These are phyloP conservation scores for Drosophila leonis DNA, from an alignment of 2,888 invertebrate species.

Conservation along the genomic window DNA sequence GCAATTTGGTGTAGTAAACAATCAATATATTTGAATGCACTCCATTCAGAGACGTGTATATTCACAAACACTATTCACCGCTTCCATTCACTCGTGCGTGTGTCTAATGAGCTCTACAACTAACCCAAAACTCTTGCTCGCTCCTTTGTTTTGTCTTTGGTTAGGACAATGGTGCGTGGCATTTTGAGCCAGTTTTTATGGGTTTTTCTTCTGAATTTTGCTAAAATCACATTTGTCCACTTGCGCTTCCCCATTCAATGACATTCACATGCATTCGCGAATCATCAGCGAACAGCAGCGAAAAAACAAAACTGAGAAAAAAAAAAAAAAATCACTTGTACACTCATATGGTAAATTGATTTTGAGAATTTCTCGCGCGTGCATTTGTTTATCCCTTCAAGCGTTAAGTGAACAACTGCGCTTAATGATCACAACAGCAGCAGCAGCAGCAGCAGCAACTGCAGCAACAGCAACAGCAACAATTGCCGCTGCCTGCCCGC, in stretches of 20 bases:
- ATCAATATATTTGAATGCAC: not conserved
- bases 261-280: conserved; percentile 62
- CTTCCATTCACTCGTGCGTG: conserved; percentile 6
- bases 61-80: conserved; percentile 5
- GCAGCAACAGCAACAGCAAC: conserved; percentile 10
- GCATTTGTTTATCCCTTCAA: conserved; percentile 76
- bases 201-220: conserved; percentile 34
- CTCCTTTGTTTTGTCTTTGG: conserved; percentile 14
- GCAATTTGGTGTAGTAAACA: too few relatives aligned
- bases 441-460: conserved; percentile 14
- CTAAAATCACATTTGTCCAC: conserved; percentile 52
- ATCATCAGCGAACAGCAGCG: conserved; percentile 39
- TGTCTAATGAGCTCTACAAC: conserved; percentile 1
- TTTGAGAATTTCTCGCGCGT: conserved; percentile 70
- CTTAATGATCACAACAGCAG: conserved; percentile 62
- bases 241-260: conserved; percentile 56
- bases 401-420: conserved; percentile 79
- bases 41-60: conserved; percentile 6
- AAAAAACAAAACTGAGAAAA: not conserved
- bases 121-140: not conserved
- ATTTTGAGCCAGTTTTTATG: conserved; percentile 40
- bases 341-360: conserved; percentile 71
- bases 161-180: conserved; percentile 14
- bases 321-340: conserved; percentile 32
- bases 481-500: conserved; percentile 46